These are phyloP conservation scores for Dicaeum eximium DNA, from an alignment of 2,113 vertebrate genomes.

Conservation along the genomic window DNA sequence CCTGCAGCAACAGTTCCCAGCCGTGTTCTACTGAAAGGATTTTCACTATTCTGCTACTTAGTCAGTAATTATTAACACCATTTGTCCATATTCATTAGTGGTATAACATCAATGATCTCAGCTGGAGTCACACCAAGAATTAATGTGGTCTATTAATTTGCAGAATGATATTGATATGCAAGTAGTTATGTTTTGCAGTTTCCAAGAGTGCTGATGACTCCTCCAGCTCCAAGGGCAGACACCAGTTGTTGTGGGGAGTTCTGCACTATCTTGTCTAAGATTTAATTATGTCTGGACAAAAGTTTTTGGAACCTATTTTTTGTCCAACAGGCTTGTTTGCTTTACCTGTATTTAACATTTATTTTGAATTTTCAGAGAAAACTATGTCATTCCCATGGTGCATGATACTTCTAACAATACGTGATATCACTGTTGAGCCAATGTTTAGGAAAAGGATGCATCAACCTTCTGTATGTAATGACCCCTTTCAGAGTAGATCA, in stretches of 20 bases:
- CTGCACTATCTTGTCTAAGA: background rate
- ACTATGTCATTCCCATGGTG: background rate
- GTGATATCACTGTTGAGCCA: background rate
- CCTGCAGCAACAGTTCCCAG: background rate
- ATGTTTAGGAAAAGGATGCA: background rate
- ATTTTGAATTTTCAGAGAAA: background rate
- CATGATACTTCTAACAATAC: rapidly evolving
- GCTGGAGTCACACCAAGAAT: background rate
- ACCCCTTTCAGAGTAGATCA: background rate
- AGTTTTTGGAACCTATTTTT: background rate
- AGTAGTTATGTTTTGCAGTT: background rate
- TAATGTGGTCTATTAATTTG: background rate
- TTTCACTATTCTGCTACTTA: background rate
- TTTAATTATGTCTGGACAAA: background rate
- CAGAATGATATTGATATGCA: background rate
- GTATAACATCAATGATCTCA: background rate
- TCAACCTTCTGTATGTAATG: background rate
- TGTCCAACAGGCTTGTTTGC: background rate
- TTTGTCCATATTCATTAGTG: background rate
- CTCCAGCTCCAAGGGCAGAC: background rate
- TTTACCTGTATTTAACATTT: background rate
- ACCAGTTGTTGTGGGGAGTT: background rate
- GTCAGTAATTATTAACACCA: background rate
- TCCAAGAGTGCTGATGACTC: background rate
- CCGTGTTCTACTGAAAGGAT: background rate